phyloP scores from a whole-genome alignment of 2,113 vertebrate species.

The Cervus canadensis region DNA sequence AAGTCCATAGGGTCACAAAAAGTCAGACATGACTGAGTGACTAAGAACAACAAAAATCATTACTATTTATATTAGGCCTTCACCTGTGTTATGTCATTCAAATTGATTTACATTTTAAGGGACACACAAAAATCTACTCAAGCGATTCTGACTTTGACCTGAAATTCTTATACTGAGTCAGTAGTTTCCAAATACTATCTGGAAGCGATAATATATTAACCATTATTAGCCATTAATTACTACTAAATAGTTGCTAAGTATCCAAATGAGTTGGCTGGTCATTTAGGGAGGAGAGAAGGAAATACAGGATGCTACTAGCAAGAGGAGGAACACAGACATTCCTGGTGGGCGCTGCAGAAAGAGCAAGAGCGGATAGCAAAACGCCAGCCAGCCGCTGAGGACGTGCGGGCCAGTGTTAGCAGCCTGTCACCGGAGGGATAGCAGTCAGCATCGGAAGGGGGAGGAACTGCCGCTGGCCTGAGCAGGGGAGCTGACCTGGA shows the following conservation, averaged over 20 bases:
- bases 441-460: not conserved
- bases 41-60: not conserved
- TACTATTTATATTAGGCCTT: not conserved
- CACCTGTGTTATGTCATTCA: not conserved
- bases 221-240: not conserved
- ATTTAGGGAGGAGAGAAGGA: not conserved
- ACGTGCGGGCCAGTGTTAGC: rapidly evolving
- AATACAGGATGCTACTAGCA: rapidly evolving
- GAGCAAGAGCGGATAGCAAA: not conserved
- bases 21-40: not conserved
- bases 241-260: not conserved
- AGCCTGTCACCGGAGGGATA: not conserved
- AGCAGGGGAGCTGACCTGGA: not conserved
- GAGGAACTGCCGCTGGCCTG: not conserved
- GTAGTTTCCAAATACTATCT: not conserved
- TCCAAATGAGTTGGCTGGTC: not conserved
- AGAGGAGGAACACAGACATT: not conserved
- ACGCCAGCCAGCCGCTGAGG: not conserved
- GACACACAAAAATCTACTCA: not conserved
- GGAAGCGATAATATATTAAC: not conserved
- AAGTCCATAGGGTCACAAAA: not conserved
- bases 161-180: not conserved
- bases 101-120: not conserved
- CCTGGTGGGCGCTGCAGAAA: not conserved
- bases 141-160: not conserved